phyloP scores from a whole-genome alignment of 1,140 invertebrate species.

The Drosophila ananassae region DNA sequence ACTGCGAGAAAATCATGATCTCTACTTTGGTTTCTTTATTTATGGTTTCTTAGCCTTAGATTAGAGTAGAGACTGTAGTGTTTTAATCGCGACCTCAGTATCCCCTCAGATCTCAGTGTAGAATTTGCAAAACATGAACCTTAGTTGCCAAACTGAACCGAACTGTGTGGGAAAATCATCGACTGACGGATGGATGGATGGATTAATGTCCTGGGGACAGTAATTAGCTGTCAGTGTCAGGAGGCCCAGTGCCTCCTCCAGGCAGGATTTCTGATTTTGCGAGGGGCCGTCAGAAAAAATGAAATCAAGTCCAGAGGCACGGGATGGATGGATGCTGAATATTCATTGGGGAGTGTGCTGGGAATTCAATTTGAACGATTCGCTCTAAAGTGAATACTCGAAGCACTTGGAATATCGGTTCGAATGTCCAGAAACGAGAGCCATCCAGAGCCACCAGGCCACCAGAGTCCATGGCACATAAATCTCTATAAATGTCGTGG shows the following conservation, averaged over 20 bases:
- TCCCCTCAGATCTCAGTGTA: background rate
- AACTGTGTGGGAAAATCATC: constrained; percentile 19
- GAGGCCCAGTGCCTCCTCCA: constrained; percentile 11
- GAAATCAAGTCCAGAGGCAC: background rate
- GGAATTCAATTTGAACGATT: constrained; percentile 27
- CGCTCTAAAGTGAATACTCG: constrained; percentile 43
- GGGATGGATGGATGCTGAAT: constrained; percentile 7
- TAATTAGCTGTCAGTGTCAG: constrained; percentile 74
- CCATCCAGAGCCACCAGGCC: background rate
- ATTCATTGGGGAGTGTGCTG: constrained; percentile 28
- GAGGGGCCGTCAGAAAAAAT: background rate
- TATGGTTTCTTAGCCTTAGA: too few relatives aligned
- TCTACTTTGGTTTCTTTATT: too few relatives aligned
- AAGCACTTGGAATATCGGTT: constrained; percentile 3
- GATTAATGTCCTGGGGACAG: constrained; percentile 27
- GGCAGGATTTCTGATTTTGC: constrained; percentile 12
- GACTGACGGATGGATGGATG: constrained; percentile 34
- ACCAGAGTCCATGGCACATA: constrained; percentile 33
- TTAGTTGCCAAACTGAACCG: constrained; percentile 8
- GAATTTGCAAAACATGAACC: constrained; percentile 11
- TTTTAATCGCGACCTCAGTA: background rate
- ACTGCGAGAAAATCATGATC: background rate
- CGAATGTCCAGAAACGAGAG: background rate
- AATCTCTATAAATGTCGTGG: constrained; percentile 53
- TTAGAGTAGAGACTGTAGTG: background rate